These are phyloP conservation scores for Muscicapa striata DNA, from an alignment of 2,797 vertebrate species.

Conservation along the genomic window DNA sequence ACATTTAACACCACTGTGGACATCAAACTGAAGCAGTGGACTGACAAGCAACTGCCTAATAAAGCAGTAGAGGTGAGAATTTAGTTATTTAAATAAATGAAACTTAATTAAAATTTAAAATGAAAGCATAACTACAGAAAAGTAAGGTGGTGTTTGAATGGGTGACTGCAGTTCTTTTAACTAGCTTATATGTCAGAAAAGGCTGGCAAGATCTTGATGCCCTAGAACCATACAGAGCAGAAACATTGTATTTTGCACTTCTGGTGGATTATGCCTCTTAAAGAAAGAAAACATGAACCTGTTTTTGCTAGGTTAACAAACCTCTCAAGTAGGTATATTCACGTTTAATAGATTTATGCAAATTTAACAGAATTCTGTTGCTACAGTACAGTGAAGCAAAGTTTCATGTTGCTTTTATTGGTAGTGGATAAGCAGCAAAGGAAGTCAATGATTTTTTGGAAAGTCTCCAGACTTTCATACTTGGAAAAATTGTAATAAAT, in stretches of 20 bases:
- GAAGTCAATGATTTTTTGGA: background rate
- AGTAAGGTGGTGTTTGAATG: background rate
- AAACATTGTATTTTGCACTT: background rate
- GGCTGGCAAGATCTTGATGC: background rate
- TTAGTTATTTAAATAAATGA: background rate
- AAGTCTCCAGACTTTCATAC: background rate
- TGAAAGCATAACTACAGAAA: background rate
- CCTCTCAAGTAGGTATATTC: background rate
- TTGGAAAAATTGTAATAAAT: background rate
- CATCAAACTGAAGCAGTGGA: conserved; percentile 99
- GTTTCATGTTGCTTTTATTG: background rate
- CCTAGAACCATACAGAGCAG: background rate
- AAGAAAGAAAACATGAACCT: fast-evolving
- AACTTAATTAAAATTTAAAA: background rate
- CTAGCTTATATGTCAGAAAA: background rate
- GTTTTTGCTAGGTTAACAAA: background rate
- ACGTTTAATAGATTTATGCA: background rate
- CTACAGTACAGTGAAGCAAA: background rate
- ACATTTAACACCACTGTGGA: conserved; percentile 99
- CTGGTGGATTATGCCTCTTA: background rate
- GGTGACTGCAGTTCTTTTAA: background rate
- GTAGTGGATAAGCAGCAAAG: background rate
- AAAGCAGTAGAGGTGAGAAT: conserved; percentile 94
- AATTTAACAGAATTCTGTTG: background rate
- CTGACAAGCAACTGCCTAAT: conserved; percentile 97